phyloP scores from a whole-genome alignment of 2,888 invertebrate species.

The Cenopis cana region DNA sequence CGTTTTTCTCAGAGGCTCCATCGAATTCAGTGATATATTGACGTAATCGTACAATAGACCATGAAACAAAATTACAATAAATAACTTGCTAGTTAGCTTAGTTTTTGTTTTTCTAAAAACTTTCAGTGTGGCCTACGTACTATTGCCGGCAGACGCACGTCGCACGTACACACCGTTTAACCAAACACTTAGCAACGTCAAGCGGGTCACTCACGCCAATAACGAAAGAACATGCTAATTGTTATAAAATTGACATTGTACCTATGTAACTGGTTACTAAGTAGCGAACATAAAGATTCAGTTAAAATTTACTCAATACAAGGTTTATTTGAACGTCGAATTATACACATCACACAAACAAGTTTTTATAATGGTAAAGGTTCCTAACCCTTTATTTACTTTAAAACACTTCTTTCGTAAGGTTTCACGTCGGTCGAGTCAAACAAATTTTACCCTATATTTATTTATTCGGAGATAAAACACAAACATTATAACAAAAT shows the following conservation, averaged over 20 bases:
- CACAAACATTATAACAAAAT: no score
- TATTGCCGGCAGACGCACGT: conserved; percentile 36
- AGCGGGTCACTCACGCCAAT: no score
- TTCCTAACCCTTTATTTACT: conserved; percentile 26
- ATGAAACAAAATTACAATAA: no score
- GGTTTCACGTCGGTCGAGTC: no score
- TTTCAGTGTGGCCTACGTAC: no score
- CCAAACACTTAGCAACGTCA: conserved; percentile 17
- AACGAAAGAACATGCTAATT: conserved; percentile 44
- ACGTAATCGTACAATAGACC: no score
- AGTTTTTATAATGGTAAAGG: conserved; percentile 21
- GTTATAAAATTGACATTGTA: conserved; percentile 38
- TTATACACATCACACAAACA: conserved; percentile 29
- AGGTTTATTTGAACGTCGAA: conserved; percentile 30
- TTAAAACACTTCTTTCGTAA: not conserved
- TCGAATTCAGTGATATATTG: no score
- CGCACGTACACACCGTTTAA: conserved; percentile 34
- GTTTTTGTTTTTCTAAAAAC: no score
- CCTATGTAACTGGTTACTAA: conserved; percentile 41
- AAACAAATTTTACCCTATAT: no score
- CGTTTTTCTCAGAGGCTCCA: no score
- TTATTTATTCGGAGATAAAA: no score
- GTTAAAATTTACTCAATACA: conserved; percentile 25
- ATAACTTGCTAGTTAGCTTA: no score
- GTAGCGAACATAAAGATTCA: conserved; percentile 34